Conservation (phyloP, 2,797 vertebrate species). For the Champsocephalus gunnari region DNA sequence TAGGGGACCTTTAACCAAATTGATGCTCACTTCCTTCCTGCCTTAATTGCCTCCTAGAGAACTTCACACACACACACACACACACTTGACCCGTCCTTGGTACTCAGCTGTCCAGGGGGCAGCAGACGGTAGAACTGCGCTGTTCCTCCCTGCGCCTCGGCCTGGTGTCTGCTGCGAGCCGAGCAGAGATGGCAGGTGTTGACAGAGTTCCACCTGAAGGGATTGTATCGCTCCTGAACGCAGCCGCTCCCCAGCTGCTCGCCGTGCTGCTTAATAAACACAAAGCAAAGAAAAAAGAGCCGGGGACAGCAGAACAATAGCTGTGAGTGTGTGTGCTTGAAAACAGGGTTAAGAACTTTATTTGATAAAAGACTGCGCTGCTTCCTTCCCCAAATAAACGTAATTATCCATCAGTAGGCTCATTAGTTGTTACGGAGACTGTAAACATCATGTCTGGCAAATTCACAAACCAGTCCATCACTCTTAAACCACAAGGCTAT, state of each 20-base stretch:
- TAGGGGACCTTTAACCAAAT: background rate
- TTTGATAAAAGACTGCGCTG: constrained; percentile 36
- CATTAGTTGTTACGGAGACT: constrained; percentile 42
- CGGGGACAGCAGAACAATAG: constrained; percentile 4
- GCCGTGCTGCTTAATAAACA: constrained; percentile 63
- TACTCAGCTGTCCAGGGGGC: constrained; percentile 50
- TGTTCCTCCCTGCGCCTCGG: constrained; percentile 41
- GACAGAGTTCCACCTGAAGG: constrained; percentile 78
- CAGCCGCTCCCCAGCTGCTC: constrained; percentile 67
- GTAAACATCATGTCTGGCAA: constrained; percentile 46
- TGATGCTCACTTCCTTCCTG: background rate
- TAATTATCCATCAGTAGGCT: constrained; percentile 59
- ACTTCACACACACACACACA: background rate
- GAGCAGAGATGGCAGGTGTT: constrained; percentile 76
- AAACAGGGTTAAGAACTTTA: background rate
- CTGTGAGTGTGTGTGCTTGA: background rate
- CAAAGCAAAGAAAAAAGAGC: constrained; percentile 47
- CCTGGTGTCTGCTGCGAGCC: constrained; percentile 41
- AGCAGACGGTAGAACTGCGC: constrained; percentile 56
- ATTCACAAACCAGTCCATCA: constrained; percentile 33
- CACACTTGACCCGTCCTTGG: constrained; percentile 70
- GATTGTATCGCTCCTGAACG: constrained; percentile 56
- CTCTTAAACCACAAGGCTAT: background rate
- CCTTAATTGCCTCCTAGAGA: background rate
- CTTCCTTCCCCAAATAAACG: constrained; percentile 58